Base-by-base conservation (phyloP, 2,888 invertebrate species). In the Atethmia centrago region DNA sequence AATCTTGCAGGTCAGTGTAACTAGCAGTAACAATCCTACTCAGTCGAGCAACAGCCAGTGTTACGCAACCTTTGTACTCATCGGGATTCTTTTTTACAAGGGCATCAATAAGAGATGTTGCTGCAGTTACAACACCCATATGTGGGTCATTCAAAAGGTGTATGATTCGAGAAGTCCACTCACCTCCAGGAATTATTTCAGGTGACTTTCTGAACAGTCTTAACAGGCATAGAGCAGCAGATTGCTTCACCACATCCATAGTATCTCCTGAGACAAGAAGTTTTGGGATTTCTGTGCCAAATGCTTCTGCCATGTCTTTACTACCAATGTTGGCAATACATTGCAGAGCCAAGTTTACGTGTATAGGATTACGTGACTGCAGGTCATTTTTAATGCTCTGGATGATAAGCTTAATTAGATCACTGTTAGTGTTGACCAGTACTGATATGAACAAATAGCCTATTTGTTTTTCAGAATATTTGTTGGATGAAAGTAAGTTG, bases 381-480 rank as follows among this genome's bases (percentile, higher is more conserved):
- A 99, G 97, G 97, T 99, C 99, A 97, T 99, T 99, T 96, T 99
- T 99, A 92, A 99, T 99, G 93, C 99, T 99, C 96, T 99, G 99
- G 89, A 99, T 99, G 88, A 99, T 99, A 91, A 99, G 97, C 95
- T 99, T 99, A 95, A 99, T 99, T 93, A 99, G 97, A 96, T 99
- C 99, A 96, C 99, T 99, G 96, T 99, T 99, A 87, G 99, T 99
- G 94, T 99, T 99, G 90, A 99, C 99, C 96, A 99, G 97, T 80
- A 99, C 99, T 85, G 99, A 99, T 96, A 99, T 99, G 96, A 99
- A 99, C 90, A 99, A 97, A 96, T 99, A 99, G 85, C 99, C 99
- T 96, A 99, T 99, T 97, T 99, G 99, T 97, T 99, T 99, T 95
- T 99, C 99, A 67, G 99, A 99, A 97, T 99, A 99, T 97, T 99